Evolutionary conservation across 2,113 vertebrate species (phyloP), one percentile per base, ranked within the genome.

Genomic region (Lepus americanus): DNA sequence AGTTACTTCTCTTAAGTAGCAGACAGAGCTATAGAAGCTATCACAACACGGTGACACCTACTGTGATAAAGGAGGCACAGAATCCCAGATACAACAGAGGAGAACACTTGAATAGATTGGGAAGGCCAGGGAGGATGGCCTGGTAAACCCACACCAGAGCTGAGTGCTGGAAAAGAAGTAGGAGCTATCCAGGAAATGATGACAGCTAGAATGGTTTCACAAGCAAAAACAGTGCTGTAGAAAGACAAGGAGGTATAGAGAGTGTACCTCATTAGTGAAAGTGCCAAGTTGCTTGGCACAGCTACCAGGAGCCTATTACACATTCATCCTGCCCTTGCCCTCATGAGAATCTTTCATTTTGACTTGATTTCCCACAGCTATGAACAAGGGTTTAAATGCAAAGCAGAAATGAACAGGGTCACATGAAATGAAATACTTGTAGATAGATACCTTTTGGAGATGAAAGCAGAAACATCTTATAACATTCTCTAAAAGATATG

Each of bases 381-480:
- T 20, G 88, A 95, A 92, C 82, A 94, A 97, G 97, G 92, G 22
- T 51, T 94, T 95, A 84, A 89, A 96, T 69, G 79, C 93, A 95
- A 95, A 83, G 86, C 87, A 94, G 95, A 96, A 96, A 87, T 78
- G 94, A 95, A 92, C 27, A 89, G 79, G 79, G 89, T 90, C 96
- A 74, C 69, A 77, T 10, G 51, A 92, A 96, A 94, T 89, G 86
- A 95, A 96, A 95, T 92, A 44, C 36, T 25, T 90, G 33, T 64
- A 92, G 89, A 89, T 88, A 69, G 72, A 82, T 95, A 90, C 49
- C 44, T 92, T 96, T 95, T 89, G 67, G 82, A 93, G 86, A 97
- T 95, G 49, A 95, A 97, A 95, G 94, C 72, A 77, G 86, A 95
- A 92, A 73, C 51, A 90, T 92, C 85, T 95, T 92, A 81, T 84